Evolutionary conservation across 2,113 vertebrate genomes (phyloP).

Genomic region (Lamprologus speciosus): DNA sequence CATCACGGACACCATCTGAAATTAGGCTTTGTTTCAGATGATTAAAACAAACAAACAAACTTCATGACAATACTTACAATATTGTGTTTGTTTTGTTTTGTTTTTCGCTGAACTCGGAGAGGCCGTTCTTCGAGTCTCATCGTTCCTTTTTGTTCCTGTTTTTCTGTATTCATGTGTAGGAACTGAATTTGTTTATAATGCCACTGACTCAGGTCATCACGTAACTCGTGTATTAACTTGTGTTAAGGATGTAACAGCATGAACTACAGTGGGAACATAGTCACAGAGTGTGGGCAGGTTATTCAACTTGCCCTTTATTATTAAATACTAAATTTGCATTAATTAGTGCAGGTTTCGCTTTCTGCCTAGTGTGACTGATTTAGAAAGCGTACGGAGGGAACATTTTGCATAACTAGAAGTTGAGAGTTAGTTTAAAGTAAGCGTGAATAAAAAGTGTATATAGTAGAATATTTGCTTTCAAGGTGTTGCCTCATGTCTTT

Average conservation of each 20-base stretch:
- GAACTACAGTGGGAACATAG: neutral
- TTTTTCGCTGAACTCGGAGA: neutral
- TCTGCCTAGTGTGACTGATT: slow-evolving; percentile 19
- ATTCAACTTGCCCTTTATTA: slow-evolving; percentile 37
- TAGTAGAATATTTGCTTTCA: neutral
- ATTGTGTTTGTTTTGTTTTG: neutral
- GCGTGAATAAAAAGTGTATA: neutral
- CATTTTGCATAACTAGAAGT: neutral
- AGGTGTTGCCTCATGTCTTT: neutral
- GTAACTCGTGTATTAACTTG: neutral
- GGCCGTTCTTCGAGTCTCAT: neutral
- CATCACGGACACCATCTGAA: neutral
- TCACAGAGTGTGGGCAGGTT: slow-evolving; percentile 11
- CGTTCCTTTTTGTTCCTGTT: neutral
- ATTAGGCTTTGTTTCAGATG: neutral
- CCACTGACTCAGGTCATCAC: neutral
- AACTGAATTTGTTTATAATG: neutral
- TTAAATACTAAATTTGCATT: slow-evolving; percentile 59
- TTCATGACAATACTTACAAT: neutral
- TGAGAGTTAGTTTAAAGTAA: neutral
- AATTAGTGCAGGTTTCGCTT: neutral
- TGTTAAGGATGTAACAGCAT: neutral
- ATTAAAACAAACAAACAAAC: neutral
- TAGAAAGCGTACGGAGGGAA: neutral
- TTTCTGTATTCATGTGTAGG: neutral